Conservation (phyloP, 2,888 invertebrate genomes). For the Lamellibrachia satsuma region DNA sequence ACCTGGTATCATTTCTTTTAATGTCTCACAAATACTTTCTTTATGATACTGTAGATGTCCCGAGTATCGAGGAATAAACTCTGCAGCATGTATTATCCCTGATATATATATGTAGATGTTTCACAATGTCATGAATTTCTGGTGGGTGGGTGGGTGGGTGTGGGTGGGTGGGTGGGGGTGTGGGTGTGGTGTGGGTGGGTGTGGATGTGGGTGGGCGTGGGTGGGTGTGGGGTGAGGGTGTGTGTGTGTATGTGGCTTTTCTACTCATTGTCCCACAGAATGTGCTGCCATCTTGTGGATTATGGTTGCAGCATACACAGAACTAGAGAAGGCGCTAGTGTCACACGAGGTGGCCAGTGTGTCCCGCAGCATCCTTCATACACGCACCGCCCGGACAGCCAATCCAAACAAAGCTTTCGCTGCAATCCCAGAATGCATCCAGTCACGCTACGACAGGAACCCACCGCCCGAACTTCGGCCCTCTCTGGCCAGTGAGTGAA, state of each 20-base stretch:
- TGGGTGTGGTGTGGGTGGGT: no score
- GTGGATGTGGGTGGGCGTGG: no score
- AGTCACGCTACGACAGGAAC: conserved; percentile 51
- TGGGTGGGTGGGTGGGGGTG: no score
- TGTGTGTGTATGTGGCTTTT: no score
- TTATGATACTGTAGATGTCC: not conserved
- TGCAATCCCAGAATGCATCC: conserved; percentile 51
- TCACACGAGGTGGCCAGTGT: not conserved
- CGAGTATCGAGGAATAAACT: no score
- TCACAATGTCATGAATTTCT: no score
- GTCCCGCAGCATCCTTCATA: conserved; percentile 20
- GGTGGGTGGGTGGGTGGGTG: no score
- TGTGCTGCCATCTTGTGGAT: not conserved
- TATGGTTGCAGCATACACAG: not conserved
- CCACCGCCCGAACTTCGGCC: conserved; percentile 55
- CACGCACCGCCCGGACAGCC: conserved; percentile 34
- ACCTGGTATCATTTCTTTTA: not conserved
- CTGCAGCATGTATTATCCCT: no score
- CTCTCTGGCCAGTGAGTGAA: conserved; percentile 50
- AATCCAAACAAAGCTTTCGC: conserved; percentile 51
- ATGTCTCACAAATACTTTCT: not conserved
- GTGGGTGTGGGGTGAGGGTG: no score
- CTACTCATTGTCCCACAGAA: not conserved
- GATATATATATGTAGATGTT: no score
- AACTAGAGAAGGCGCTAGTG: not conserved